A percentile compares a stretch with the other conserved stretches of the same genome.
These are phyloP conservation scores for Fringilla coelebs DNA, from an alignment of 2,797 vertebrate species.

Conservation along the genomic window DNA sequence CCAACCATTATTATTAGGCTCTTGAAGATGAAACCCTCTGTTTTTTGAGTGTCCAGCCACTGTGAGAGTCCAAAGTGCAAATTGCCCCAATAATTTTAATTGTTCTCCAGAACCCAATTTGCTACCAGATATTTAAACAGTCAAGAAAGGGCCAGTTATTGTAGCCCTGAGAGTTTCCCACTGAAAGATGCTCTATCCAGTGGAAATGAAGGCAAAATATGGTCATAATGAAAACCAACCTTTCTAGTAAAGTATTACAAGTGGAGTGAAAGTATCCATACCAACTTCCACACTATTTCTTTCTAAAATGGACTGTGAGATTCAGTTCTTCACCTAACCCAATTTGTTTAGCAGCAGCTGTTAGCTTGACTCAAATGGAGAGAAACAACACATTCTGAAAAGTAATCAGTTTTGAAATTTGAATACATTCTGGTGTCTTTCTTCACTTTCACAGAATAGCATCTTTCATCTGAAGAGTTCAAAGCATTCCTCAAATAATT, in stretches of 20 bases:
- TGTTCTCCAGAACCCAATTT: neutral
- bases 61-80: neutral
- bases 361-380: neutral
- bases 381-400: slow-evolving; percentile 12
- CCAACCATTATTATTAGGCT: neutral
- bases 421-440: neutral
- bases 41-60: neutral
- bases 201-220: neutral
- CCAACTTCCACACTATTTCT: neutral
- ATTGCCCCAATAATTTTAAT: neutral
- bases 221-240: neutral
- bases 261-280: neutral
- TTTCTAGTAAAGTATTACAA: neutral
- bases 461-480: slow-evolving; percentile 50
- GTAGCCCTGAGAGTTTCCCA: neutral
- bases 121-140: neutral
- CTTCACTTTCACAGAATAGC: slow-evolving; percentile 23
- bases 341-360: neutral
- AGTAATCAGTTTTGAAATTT: slow-evolving; percentile 30
- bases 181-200: neutral
- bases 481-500: slow-evolving; percentile 57
- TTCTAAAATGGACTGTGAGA: neutral
- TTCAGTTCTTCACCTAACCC: neutral
- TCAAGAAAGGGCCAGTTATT: neutral
- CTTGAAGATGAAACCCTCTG: neutral